Evolutionary conservation across 1,140 invertebrate genomes (phyloP).

Genomic region (Potamilus streckersoni): DNA sequence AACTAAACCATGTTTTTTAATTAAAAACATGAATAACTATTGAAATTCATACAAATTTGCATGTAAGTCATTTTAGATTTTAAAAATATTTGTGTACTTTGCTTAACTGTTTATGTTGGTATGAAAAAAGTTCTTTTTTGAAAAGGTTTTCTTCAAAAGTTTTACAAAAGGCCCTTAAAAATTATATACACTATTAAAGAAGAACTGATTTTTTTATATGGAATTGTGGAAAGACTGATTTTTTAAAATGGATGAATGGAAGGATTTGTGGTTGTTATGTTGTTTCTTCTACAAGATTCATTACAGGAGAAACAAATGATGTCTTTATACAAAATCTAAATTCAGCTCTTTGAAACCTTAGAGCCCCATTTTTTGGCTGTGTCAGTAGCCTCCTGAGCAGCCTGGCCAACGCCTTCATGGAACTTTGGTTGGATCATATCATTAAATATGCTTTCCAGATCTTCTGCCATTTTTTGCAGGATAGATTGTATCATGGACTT

Average conservation of each 20-base stretch:
- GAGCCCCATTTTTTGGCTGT: conserved; percentile 26
- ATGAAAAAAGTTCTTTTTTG: too few species aligned
- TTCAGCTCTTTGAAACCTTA: conserved; percentile 5
- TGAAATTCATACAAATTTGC: too few species aligned
- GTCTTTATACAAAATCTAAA: not conserved
- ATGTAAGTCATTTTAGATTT: too few species aligned
- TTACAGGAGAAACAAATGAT: not conserved
- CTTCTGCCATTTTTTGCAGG: conserved; percentile 5
- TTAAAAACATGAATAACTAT: too few species aligned
- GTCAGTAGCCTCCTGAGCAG: conserved; percentile 3
- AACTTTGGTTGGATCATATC: conserved; percentile 21
- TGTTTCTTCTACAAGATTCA: not conserved
- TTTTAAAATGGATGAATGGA: not conserved
- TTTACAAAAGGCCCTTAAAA: too few species aligned
- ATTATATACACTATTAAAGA: too few species aligned
- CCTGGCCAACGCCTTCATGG: conserved; percentile 17
- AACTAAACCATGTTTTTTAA: too few species aligned
- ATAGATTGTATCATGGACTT: conserved; percentile 5
- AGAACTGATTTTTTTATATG: too few species aligned
- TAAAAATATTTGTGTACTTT: too few species aligned
- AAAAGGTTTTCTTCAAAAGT: too few species aligned
- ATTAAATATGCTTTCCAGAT: conserved; percentile 28
- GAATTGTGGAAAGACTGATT: too few species aligned
- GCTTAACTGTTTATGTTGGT: too few species aligned
- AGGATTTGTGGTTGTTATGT: not conserved